phyloP scores from a whole-genome alignment of 2,113 vertebrate species.

The Nannospalax galili region DNA sequence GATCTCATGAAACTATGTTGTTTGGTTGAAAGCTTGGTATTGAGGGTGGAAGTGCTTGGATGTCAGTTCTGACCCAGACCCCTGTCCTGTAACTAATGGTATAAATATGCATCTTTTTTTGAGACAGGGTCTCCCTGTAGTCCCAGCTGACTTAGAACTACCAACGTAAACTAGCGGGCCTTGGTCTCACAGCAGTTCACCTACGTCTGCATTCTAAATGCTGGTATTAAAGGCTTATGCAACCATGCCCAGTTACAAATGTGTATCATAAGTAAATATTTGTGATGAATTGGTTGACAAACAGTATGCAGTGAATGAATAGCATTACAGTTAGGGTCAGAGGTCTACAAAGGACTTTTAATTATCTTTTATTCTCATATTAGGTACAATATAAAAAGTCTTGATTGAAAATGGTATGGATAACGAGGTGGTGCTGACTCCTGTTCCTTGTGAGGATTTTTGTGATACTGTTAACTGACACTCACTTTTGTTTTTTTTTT shows the following conservation, averaged over 20 bases:
- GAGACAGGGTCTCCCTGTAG: too few species aligned
- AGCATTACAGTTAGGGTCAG: not conserved
- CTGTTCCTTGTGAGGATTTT: not conserved
- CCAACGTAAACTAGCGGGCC: too few species aligned
- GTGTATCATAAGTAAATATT: slow-evolving; percentile 10
- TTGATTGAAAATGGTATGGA: not conserved
- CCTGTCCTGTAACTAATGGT: not conserved
- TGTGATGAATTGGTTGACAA: not conserved
- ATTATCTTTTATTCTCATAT: not conserved
- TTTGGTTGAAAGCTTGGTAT: not conserved
- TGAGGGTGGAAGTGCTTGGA: not conserved
- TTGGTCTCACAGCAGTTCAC: too few species aligned
- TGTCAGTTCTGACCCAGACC: not conserved
- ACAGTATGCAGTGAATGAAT: not conserved
- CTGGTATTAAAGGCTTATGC: too few species aligned
- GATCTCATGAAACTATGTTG: not conserved
- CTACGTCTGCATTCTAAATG: too few species aligned
- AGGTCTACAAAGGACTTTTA: not conserved
- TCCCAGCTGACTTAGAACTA: too few species aligned
- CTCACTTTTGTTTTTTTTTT: too few species aligned
- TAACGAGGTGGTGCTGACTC: not conserved
- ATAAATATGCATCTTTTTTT: not conserved
- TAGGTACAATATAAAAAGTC: not conserved
- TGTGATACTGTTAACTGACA: not conserved
- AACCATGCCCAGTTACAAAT: too few species aligned